Evolutionary conservation across 2,888 invertebrate genomes (phyloP), one percentile per base, ranked within the genome.

Genomic region (Lydus trimaculatus): DNA sequence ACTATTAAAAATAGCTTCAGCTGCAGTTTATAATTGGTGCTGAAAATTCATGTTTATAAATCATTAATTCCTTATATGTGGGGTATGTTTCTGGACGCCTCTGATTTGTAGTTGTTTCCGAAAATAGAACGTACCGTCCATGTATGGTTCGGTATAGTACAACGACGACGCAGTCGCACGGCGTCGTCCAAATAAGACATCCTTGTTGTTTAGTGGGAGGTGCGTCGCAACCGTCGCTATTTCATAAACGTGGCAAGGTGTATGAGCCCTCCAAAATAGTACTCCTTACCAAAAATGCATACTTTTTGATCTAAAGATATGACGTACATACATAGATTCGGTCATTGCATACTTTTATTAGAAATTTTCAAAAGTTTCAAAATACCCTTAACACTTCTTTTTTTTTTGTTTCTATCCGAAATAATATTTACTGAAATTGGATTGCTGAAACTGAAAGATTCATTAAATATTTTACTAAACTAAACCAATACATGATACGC

Each of bases 161-260:
- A 79, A 80, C 82, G 84, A 84, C 84, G 84, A 43, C 43, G 43
- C 84, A 84, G 83, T 76, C 80, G 81, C 81, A 79, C 73, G 79
- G 79, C 81, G 82, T 83, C 84, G 80, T 80, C 85, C 84, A 84
- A 85, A 84, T 84, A 85, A 84, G 84, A 82, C 81, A 82, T 77
- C 73, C 72, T 66, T 69, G 72, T 72, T 69, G 70, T 63, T 65
- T 74, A 76, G 79, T 78, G 79, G 79, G 79, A 78, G 79, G 79
- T 71, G 75, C 74, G 74, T 72, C 70, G 77, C 64, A 67, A 67
- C 74, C 69, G 69, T 72, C 70, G 72, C 48, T 20, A 78, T 80
- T 78, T 79, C 78, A 78, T 73, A 78, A 80, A 80, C 75, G 74
- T 66, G 73, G 77, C 76, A 77, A 77, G 74, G 75, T 74, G 75